Conservation (phyloP, 2,113 vertebrate species). For the Rhombomys opimus region DNA sequence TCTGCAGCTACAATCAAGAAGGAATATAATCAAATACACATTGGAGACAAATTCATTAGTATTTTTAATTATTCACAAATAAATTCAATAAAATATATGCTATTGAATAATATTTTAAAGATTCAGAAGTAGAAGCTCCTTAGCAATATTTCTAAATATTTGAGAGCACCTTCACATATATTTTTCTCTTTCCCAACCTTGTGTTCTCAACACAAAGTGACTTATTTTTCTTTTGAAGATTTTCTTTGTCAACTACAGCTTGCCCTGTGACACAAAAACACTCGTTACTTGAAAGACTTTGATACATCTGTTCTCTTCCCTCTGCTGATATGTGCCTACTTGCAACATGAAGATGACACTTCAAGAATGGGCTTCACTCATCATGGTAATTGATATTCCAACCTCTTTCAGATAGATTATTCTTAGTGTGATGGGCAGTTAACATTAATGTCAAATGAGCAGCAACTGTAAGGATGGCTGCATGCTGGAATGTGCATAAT, state of each 20-base stretch:
- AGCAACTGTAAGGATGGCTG: conserved; percentile 80
- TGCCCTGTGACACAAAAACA: conserved; percentile 68
- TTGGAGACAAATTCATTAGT: conserved; percentile 39
- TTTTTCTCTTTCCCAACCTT: conserved; percentile 53
- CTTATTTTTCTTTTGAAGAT: conserved; percentile 58
- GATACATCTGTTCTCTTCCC: conserved; percentile 73
- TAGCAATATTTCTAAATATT: conserved; percentile 10
- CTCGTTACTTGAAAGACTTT: conserved; percentile 72
- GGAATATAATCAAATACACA: not conserved
- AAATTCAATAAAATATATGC: conserved; percentile 44
- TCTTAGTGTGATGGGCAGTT: conserved; percentile 76
- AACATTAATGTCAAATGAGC: conserved; percentile 84
- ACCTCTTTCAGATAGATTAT: conserved; percentile 78
- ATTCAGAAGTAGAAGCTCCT: not conserved
- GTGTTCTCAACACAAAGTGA: conserved; percentile 47
- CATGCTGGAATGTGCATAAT: conserved; percentile 77
- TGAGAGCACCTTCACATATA: conserved; percentile 50
- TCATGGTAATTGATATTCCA: conserved; percentile 79
- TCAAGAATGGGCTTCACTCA: conserved; percentile 66
- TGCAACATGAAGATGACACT: conserved; percentile 67
- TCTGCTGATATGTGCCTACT: conserved; percentile 74
- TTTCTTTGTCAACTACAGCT: conserved; percentile 71
- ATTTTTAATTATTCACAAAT: conserved; percentile 41
- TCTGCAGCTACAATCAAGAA: not conserved
- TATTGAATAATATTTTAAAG: not conserved